These are phyloP conservation scores for Parauchenoglanis punctatus DNA, from an alignment of 2,797 vertebrate genomes.

Conservation along the genomic window DNA sequence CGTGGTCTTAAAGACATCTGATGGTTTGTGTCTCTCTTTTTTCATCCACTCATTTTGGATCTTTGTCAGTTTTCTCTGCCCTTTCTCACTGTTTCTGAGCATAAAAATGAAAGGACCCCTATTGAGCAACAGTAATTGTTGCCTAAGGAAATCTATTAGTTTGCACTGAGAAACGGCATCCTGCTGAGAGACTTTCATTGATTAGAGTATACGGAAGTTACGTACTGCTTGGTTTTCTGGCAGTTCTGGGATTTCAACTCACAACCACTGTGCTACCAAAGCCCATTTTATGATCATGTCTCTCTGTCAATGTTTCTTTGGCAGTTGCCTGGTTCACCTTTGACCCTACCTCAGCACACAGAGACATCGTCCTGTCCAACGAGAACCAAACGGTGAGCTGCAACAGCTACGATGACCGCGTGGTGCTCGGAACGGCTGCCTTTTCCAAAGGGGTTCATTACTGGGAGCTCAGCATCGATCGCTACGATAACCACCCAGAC, in stretches of 20 bases:
- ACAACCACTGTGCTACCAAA: not conserved
- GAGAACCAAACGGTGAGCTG: slow-evolving; percentile 94
- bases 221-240: not conserved
- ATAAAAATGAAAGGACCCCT: slow-evolving; percentile 32
- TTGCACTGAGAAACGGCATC: not conserved
- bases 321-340: slow-evolving; percentile 98
- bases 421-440: slow-evolving; percentile 92
- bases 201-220: not conserved
- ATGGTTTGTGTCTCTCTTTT: slow-evolving; percentile 78
- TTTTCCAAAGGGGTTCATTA: slow-evolving; percentile 97
- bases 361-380: slow-evolving; percentile 92
- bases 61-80: not conserved
- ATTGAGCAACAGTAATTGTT: slow-evolving; percentile 28
- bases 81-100: not conserved
- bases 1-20: slow-evolving; percentile 92
- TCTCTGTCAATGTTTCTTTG: not conserved
- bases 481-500: slow-evolving; percentile 97
- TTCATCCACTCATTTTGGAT: not conserved
- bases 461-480: slow-evolving; percentile 92
- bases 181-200: not conserved
- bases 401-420: slow-evolving; percentile 95
- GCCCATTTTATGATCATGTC: not conserved
- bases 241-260: not conserved
- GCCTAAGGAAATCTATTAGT: slow-evolving; percentile 3
- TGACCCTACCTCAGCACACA: slow-evolving; percentile 90